Evolutionary conservation across 2,797 vertebrate species (phyloP), one percentile per base, ranked within the genome.

Genomic region (Enteromius fasciolatus): DNA sequence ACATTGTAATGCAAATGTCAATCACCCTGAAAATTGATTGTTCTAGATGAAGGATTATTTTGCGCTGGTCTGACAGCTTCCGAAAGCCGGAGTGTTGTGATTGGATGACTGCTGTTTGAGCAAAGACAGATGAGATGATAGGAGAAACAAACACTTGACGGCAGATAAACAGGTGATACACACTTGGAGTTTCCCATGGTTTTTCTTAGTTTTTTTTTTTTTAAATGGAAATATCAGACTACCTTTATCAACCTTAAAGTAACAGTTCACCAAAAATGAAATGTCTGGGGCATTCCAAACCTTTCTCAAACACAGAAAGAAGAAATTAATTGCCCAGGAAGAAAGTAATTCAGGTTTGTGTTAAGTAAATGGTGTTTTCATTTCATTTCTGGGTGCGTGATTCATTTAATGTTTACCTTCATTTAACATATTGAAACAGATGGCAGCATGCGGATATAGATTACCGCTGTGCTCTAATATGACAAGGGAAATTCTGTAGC

Each of bases 21-120:
- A 20, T 77, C 80, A 78, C 10, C 18, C 10, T 67, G 66, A 67
- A 76, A 76, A 41, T 75, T 52, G 67, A 85, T 25, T 14, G 70
- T 77, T 80, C 74, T 36, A 78, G 75, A 54, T 78, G 23, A 79
- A 74, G 50, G 76, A 57, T 83, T 78, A 63, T 78, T 75, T 81
- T 33, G 33, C 8, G 28, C 54, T 59, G 15, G 74, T 46, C 67
- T 54, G 83, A 81, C 54, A 59, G 78, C 31, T 80, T 66, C 66
- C 75, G 84, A 44, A 78, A 70, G 69, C 44, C 81, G 41, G 33
- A 17, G 23, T 39, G 67, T 80, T 28, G 44, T 64, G 44, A 78
- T 54, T 74, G 80, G 57, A 73, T 39, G 33, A 74, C n/a, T 36
- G 68, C 44, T 72, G 67, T 72, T 57, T 61, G 61, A 66, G 59